Evolutionary conservation across 2,113 vertebrate genomes (phyloP), one percentile per base, ranked within the genome.

Genomic region (Trachemys scripta): DNA sequence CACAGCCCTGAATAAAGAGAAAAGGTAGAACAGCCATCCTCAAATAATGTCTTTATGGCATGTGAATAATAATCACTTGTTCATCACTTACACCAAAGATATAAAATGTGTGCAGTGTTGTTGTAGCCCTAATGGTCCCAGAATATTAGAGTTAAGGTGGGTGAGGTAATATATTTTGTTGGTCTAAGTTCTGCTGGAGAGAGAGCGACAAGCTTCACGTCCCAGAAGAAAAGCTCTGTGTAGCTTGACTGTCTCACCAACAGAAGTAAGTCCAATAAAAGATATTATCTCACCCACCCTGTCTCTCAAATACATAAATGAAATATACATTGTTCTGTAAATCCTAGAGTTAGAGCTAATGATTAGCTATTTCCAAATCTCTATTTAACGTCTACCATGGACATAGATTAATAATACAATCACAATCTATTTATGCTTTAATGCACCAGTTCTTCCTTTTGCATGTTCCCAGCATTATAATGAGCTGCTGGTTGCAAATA

Each of bases 361-460:
- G 12, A 16, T 0, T 1, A 2, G 53, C 42, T 47, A 0, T 4
- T 35, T 6, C 13, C 92, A 51, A 35, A 35, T 1, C 31, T 12
- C 49, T 1, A 16, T 3, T 51, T 4, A 10, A 29, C 81, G 0
- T 0, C 0, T 20, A 3, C 4, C 82, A 12, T 0, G 16, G 78
- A 8, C 62, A 0, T 56, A 10, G 59, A 25, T 24, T 59, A 31
- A 69, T 69, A 17, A 38, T 72, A 72, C 8, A 3, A n/a, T 1
- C 25, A 11, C 53, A 0, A 4, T 2, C 88, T 14, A 16, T 27
- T 4, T 13, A 3, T 38, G 1, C 24, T 11, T 91, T 5, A 69
- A 57, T 0, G 31, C 0, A 29, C 9, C 42, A 1, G 27, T 3
- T 72, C 49, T 78, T 4, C 24, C 35, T 53, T 82, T 51, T 79